Evolutionary conservation across 2,113 vertebrate species (phyloP).

Genomic region (Semnornis frantzii): DNA sequence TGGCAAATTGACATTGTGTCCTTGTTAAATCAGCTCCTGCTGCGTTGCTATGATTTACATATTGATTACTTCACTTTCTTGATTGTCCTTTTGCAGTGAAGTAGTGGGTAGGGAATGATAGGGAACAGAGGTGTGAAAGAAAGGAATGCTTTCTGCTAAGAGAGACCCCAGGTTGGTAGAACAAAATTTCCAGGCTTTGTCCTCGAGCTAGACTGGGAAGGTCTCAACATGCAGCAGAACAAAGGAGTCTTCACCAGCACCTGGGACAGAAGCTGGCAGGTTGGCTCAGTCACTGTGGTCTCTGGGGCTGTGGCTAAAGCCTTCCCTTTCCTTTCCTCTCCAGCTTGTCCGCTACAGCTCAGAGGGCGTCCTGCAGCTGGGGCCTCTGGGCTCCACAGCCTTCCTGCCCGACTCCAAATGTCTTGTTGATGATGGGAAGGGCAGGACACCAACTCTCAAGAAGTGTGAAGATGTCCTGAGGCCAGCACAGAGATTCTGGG

Average conservation of each 20-base stretch:
- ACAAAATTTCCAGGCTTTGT: not conserved
- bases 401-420: slow-evolving; percentile 97
- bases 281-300: too few species aligned
- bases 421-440: slow-evolving; percentile 90
- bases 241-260: accelerated
- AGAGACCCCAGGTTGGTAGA: not conserved
- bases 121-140: not conserved
- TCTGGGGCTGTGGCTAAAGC: not conserved
- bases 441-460: slow-evolving; percentile 86
- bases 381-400: slow-evolving; percentile 92
- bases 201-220: not conserved
- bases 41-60: slow-evolving; percentile 46
- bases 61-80: slow-evolving; percentile 43
- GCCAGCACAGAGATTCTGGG: slow-evolving; percentile 91
- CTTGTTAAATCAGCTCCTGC: slow-evolving; percentile 50
- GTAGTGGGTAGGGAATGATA: not conserved
- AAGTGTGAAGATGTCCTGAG: slow-evolving; percentile 88
- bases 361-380: slow-evolving; percentile 92
- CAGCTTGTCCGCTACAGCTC: slow-evolving; percentile 93
- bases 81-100: slow-evolving; percentile 45
- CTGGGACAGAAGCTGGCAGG: not conserved
- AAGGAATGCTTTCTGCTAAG: accelerated
- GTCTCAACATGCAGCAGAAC: accelerated
- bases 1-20: slow-evolving; percentile 31
- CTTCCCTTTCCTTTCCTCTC: not conserved